Base-by-base conservation (phyloP, 2,888 invertebrate genomes). In the Rhynchonema sp. region DNA sequence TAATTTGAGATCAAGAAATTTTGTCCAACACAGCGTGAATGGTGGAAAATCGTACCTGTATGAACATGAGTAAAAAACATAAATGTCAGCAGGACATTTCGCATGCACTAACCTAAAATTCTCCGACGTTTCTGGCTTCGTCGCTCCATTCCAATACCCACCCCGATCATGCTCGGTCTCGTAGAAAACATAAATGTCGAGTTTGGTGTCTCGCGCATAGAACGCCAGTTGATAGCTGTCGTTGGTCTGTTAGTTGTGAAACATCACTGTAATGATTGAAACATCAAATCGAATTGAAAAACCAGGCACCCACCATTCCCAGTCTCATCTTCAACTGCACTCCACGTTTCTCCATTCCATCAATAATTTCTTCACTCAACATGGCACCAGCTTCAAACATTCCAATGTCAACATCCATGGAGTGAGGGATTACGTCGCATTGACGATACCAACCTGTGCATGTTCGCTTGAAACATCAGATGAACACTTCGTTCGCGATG, bases 371-470 rank as follows among this genome's bases (percentile, higher is more conserved):
- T n/a, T 17, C n/a, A 6, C 3, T 23, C n/a, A n/a, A n/a, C 3
- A 20, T n/a, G 3, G 20, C n/a, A 6, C n/a, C 49, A 23, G 13
- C n/a, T 49, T 13, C 49, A n/a, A n/a, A 49, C 3, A 55, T 22
- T 6, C 55, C 55, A 13, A 55, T 26, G 27, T 55, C 55, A 13
- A 22, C 55, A 22, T 55, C 55, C 6, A 28, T 13, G 6, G 55
- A 26, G 13, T 28, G 27, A 9, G 9, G 6, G 55, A 55, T 55
- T 22, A 55, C 28, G 27, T 55, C 55, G 22, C 55, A 55, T 22
- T 55, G 55, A 28, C 55, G 55, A 55, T 27, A 55, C 55, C 55
- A 55, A 22, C 55, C 55, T 49, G 23, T n/a, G n/a, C n/a, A n/a
- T n/a, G n/a, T n/a, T n/a, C n/a, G n/a, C n/a, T n/a, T n/a, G n/a